phyloP scores from a whole-genome alignment of 2,797 vertebrate species.

The Staurois parvus region DNA sequence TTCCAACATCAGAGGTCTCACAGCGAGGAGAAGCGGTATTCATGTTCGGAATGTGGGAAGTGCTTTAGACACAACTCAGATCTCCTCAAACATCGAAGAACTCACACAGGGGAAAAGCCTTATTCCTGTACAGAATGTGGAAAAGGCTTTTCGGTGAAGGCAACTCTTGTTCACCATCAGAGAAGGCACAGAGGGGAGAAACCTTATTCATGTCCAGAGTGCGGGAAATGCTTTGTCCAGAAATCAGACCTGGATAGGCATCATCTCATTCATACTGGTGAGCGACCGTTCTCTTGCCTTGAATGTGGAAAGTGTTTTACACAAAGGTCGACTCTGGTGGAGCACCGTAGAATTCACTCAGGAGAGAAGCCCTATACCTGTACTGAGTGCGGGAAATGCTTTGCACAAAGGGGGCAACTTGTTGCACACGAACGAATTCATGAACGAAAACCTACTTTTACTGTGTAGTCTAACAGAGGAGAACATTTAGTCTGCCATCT shows the following conservation, averaged over 20 bases:
- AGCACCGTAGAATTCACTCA: conserved; percentile 11
- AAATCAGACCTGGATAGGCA: conserved; percentile 67
- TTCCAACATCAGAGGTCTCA: conserved; percentile 39
- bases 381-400: conserved; percentile 62
- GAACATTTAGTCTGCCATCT: too few relatives aligned
- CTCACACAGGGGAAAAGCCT: conserved; percentile 62
- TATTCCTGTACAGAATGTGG: conserved; percentile 63
- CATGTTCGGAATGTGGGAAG: conserved; percentile 60
- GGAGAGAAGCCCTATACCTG: conserved; percentile 55
- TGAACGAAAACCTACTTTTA: too few relatives aligned
- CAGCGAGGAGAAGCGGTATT: conserved; percentile 48
- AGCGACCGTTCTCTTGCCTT: conserved; percentile 53
- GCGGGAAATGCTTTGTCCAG: background rate
- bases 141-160: background rate
- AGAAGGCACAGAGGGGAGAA: background rate
- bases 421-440: too few relatives aligned
- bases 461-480: too few relatives aligned
- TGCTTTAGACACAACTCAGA: background rate
- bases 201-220: background rate
- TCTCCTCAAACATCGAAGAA: conserved; percentile 66
- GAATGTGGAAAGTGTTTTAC: conserved; percentile 10
- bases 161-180: background rate
- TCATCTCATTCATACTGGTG: conserved; percentile 66
- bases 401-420: conserved; percentile 3
- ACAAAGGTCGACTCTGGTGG: background rate